Percentiles rank a stretch among this genome's conserved stretches.
phyloP scores from a whole-genome alignment of 2,797 vertebrate genomes.

The Bovichtus variegatus region DNA sequence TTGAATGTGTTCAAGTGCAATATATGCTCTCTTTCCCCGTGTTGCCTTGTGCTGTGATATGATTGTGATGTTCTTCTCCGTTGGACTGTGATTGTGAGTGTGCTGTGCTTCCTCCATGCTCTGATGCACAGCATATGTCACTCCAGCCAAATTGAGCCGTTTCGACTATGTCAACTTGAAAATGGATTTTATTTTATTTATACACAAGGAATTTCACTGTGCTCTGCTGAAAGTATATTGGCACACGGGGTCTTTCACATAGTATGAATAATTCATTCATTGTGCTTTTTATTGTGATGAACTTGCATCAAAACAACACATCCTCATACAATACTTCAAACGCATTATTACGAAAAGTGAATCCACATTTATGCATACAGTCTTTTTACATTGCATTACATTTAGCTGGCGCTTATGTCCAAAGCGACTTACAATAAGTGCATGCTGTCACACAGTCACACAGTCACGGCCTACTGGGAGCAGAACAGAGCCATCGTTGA shows the following conservation, averaged over 20 bases:
- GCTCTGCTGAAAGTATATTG: background rate
- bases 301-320: no score
- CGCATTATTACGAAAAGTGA: no score
- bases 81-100: background rate
- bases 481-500: background rate
- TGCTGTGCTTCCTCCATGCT: background rate
- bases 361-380: no score
- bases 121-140: background rate
- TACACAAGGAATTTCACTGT: background rate
- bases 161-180: background rate
- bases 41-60: background rate
- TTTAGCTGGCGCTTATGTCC: no score
- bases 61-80: background rate
- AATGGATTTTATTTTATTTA: background rate
- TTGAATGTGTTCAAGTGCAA: conserved; percentile 17
- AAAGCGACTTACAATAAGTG: no score
- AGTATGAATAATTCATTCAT: background rate
- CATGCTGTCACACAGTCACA: background rate
- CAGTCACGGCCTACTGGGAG: background rate
- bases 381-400: no score
- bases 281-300: background rate
- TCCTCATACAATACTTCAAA: no score
- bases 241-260: background rate
- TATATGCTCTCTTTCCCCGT: background rate
- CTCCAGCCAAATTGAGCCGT: background rate